These are phyloP conservation scores for Nyctibius bracteatus DNA, from an alignment of 2,113 vertebrate species.

Conservation along the genomic window DNA sequence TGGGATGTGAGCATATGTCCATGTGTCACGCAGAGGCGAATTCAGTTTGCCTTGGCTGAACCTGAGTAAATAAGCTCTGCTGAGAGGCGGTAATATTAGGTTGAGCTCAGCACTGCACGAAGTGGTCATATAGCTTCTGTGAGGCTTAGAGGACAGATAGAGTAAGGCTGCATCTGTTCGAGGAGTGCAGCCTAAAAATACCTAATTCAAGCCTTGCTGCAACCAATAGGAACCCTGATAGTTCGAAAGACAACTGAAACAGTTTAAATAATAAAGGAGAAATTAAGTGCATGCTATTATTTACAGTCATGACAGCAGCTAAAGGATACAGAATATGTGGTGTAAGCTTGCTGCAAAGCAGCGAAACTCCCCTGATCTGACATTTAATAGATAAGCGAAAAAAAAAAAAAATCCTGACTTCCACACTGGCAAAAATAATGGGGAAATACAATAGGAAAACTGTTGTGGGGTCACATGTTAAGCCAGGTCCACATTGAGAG, in stretches of 20 bases:
- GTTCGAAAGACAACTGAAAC: background rate
- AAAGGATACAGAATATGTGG: background rate
- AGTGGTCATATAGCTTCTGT: background rate
- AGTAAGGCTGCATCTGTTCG: background rate
- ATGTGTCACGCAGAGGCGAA: background rate
- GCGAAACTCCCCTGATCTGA: background rate
- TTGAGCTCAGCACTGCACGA: background rate
- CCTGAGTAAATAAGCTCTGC: constrained; percentile 16
- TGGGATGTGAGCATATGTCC: background rate
- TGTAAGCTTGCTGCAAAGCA: background rate
- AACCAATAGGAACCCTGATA: background rate
- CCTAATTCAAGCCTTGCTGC: background rate
- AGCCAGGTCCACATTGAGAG: background rate
- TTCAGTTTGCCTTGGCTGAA: background rate
- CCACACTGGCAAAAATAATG: background rate
- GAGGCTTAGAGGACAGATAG: background rate
- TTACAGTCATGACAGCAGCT: background rate
- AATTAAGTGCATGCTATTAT: background rate
- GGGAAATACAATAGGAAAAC: background rate
- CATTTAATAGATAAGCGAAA: background rate
- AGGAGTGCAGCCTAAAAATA: background rate
- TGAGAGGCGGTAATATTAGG: background rate
- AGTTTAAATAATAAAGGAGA: background rate
- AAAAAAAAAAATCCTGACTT: background rate
- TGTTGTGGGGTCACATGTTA: background rate